Conservation (phyloP, 2,113 vertebrate species). For the Lucifuga dentata region DNA sequence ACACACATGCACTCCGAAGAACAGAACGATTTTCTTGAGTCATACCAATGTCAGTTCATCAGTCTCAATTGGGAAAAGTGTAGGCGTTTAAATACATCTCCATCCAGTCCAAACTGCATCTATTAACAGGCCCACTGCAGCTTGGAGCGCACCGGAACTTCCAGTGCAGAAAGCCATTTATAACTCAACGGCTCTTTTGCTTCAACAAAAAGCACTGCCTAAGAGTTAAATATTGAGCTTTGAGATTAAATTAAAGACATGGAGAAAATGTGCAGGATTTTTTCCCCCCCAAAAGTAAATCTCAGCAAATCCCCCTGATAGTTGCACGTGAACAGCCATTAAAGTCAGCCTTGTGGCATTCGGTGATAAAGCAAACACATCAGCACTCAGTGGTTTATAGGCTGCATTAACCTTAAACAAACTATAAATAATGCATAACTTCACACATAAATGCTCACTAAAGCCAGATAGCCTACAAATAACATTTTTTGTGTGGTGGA, state of each 20-base stretch:
- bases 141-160: constrained; percentile 20
- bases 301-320: not conserved
- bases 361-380: constrained; percentile 15
- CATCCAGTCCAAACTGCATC: constrained; percentile 37
- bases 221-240: constrained; percentile 24
- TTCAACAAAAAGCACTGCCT: not conserved
- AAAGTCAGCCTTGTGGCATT: constrained; percentile 14
- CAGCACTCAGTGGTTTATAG: constrained; percentile 15
- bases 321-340: not conserved
- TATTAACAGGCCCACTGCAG: constrained; percentile 25
- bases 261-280: constrained; percentile 8
- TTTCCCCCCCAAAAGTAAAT: not conserved
- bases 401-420: constrained; percentile 43
- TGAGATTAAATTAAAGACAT: constrained; percentile 11
- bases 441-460: constrained; percentile 2
- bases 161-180: constrained; percentile 36
- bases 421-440: not conserved
- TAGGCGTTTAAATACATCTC: constrained; percentile 44
- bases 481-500: constrained; percentile 1
- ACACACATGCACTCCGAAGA: not conserved
- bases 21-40: constrained; percentile 18
- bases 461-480: not conserved
- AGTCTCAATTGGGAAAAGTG: constrained; percentile 22
- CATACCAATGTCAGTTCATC: constrained; percentile 22
- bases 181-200: constrained; percentile 36